phyloP scores from a whole-genome alignment of 2,797 vertebrate species.

The Cygnus olor region DNA sequence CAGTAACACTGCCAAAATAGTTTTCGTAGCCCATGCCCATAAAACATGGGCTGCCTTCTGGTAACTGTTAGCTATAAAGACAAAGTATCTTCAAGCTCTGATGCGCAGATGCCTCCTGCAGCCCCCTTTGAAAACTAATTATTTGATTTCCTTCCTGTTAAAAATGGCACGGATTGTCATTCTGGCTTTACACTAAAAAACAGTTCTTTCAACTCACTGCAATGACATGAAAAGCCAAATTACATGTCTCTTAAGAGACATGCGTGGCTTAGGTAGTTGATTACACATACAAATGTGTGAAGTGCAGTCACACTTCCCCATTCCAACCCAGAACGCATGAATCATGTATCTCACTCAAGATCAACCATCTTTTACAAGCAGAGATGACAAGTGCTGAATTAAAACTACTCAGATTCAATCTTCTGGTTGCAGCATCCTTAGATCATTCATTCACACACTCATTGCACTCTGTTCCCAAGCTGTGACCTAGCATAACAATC shows the following conservation, averaged over 20 bases:
- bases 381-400: not conserved
- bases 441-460: not conserved
- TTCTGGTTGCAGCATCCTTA: not conserved
- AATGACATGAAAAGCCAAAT: not conserved
- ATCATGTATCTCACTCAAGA: not conserved
- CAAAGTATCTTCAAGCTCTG: not conserved
- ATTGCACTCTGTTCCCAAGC: not conserved
- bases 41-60: not conserved
- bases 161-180: not conserved
- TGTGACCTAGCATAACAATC: not conserved
- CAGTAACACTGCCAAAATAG: not conserved
- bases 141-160: not conserved
- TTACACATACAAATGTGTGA: not conserved
- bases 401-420: not conserved
- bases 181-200: not conserved
- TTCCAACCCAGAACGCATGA: not conserved
- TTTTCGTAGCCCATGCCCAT: not conserved
- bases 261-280: not conserved
- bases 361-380: not conserved
- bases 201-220: not conserved
- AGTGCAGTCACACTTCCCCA: not conserved
- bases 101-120: not conserved
- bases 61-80: too few species aligned
- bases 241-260: rapidly evolving
- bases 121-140: not conserved